Base-by-base conservation (phyloP, 1,140 invertebrate genomes). In the Brachionus sp. region DNA sequence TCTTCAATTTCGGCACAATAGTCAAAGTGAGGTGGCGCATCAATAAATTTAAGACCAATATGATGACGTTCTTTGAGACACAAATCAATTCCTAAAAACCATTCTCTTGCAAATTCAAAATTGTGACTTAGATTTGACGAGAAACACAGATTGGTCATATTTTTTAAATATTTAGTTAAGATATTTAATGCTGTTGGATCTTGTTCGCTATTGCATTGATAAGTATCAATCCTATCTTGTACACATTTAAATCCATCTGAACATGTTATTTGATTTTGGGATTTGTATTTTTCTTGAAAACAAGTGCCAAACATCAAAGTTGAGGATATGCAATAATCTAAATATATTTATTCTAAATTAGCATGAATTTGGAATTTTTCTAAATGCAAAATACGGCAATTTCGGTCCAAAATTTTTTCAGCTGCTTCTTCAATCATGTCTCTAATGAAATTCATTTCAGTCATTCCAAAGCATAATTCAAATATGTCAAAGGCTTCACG, bases 271-370 rank as follows among this genome's bases (percentile, higher is more conserved):
- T 33, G 37, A 19, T 80, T n/a, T 19, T 39, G 42, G 13, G 39
- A 9, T 12, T 80, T 53, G 25, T 5, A 19, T 23, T 19, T 29
- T 6, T 80, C 77, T 37, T 6, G 10, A 39, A 57, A 39, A 42
- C 77, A 80, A 19, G n/a, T 42, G n/a, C 35, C 77, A 19, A 80
- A 80, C 6, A 33, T 29, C n/a, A 62, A 33, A 10, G 53, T 57
- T 29, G 46, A 4, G 10, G 77, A 62, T 42, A 80, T 80, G 19
- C 77, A 80, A 13, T 80, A 80, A 62, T 37, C 77, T 80, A 62
- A 25, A 75, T 25, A 75, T 35, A 29, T 33, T 37, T 29, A 42
- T 78, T 35, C 16, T 78, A 25, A 37, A 42, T 25, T 77, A 42
- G 33, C n/a, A 16, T 77, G 0, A 5, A 10, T 5, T 12, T 0